Percentiles rank a stretch among this genome's conserved stretches.
phyloP scores from a whole-genome alignment of 2,797 vertebrate genomes.

The Pangasius macronema region DNA sequence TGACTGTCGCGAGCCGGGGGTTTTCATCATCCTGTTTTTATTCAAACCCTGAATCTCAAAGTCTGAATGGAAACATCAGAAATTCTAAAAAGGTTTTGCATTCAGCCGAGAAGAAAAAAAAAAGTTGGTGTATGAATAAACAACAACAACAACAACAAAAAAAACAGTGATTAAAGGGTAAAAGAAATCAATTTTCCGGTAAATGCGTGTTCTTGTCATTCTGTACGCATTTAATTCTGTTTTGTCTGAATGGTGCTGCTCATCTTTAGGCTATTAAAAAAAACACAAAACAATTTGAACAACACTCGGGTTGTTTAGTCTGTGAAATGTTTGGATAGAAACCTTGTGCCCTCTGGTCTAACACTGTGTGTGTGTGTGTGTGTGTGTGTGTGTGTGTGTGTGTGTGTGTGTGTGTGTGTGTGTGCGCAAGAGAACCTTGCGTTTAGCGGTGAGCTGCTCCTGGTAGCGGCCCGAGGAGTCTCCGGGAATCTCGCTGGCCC shows the following conservation, averaged over 20 bases:
- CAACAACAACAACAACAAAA: neutral
- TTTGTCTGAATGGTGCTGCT: neutral
- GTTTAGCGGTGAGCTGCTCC: conserved; percentile 92
- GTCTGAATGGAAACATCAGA: neutral
- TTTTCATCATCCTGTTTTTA: conserved; percentile 18
- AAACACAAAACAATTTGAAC: neutral
- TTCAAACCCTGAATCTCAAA: neutral
- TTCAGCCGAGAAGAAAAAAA: neutral
- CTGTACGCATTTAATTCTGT: neutral
- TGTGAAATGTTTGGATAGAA: neutral
- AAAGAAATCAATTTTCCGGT: neutral
- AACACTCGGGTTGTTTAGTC: neutral
- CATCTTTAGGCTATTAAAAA: neutral
- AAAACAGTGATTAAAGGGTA: no score
- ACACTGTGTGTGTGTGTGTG: neutral
- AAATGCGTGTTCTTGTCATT: neutral
- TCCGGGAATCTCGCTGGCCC: conserved; percentile 94
- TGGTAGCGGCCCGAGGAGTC: conserved; percentile 94
- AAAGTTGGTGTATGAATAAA: neutral
- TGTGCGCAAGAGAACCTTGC: conserved; percentile 79
- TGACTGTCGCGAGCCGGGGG: neutral
- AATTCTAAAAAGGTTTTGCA: neutral
- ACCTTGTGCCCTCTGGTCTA: neutral
- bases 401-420: conserved; percentile 29
- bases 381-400: conserved; percentile 23